Evolutionary conservation across 2,113 vertebrate genomes (phyloP).

Genomic region (Lophotis ruficrista): DNA sequence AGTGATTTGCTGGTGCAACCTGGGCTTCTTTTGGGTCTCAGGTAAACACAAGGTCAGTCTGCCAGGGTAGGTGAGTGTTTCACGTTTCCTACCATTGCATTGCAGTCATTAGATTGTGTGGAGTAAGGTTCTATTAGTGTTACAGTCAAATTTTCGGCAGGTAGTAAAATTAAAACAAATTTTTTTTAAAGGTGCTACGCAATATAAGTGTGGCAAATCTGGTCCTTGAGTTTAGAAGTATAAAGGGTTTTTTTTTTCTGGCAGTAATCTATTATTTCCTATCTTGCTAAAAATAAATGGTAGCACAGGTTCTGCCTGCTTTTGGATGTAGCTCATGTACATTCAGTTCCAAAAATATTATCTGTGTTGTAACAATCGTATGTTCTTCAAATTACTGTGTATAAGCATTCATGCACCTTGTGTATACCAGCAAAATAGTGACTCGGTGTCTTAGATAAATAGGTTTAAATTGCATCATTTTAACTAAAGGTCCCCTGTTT

Average conservation of each 20-base stretch:
- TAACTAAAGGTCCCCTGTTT: not conserved
- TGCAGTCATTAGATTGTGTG: not conserved
- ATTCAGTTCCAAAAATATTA: not conserved
- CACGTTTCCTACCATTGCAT: rapidly evolving
- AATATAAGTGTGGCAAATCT: not conserved
- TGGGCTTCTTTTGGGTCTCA: not conserved
- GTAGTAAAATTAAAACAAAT: not conserved
- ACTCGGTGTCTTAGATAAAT: not conserved
- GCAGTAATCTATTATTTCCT: not conserved
- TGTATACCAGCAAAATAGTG: not conserved
- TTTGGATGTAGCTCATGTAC: not conserved
- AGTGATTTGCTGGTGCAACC: not conserved
- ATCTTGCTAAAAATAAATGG: not conserved
- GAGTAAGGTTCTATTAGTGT: not conserved
- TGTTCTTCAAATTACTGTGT: not conserved
- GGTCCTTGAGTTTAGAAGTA: not conserved
- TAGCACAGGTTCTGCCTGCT: not conserved
- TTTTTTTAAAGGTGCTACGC: not conserved
- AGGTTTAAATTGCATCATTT: not conserved
- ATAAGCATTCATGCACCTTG: not conserved
- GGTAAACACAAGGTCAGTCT: not conserved
- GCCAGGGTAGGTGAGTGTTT: not conserved
- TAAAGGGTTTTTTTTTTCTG: not conserved
- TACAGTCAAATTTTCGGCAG: not conserved
- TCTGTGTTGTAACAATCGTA: not conserved